A percentile compares a stretch with the other conserved stretches of the same genome.
phyloP scores from a whole-genome alignment of 2,797 vertebrate species.

The Synaphobranchus kaupii region DNA sequence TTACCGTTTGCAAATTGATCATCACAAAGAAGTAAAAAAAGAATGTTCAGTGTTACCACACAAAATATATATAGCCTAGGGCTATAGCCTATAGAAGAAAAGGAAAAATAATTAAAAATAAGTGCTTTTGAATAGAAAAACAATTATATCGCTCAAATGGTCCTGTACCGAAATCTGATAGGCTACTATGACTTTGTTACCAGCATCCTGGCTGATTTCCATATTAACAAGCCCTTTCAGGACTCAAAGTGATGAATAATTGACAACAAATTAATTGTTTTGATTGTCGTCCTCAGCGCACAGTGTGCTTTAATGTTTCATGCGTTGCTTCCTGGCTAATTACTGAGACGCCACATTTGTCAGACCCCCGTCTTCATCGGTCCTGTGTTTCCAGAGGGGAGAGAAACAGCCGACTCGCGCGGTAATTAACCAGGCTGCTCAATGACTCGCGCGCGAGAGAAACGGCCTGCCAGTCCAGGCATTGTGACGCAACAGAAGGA shows the following conservation, averaged over 20 bases:
- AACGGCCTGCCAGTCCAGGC: not conserved
- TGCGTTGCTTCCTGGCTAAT: slow-evolving; percentile 94
- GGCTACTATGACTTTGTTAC: slow-evolving; percentile 86
- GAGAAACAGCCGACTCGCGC: slow-evolving; percentile 83
- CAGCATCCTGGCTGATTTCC: slow-evolving; percentile 93
- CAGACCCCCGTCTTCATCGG: slow-evolving; percentile 86
- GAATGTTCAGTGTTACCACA: not conserved
- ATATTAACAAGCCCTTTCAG: slow-evolving; percentile 96
- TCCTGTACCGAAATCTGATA: slow-evolving; percentile 87
- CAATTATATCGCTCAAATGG: slow-evolving; percentile 63
- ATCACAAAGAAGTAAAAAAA: not conserved
- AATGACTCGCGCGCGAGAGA: slow-evolving; percentile 50
- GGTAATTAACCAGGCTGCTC: slow-evolving; percentile 91
- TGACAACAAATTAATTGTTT: slow-evolving; percentile 99
- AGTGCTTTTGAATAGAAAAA: slow-evolving; percentile 33
- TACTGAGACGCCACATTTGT: slow-evolving; percentile 91
- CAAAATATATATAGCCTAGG: not conserved
- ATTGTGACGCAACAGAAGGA: not conserved
- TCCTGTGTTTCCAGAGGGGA: slow-evolving; percentile 85
- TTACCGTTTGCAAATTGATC: not conserved
- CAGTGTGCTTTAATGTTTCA: slow-evolving; percentile 93
- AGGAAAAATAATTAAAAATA: slow-evolving; percentile 26
- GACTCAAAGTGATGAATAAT: slow-evolving; percentile 98
- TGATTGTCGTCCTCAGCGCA: slow-evolving; percentile 88
- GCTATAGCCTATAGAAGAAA: not conserved